A percentile compares a stretch with the other conserved stretches of the same genome.
phyloP scores from a whole-genome alignment of 1,140 invertebrate species.

The Megathymus violae region DNA sequence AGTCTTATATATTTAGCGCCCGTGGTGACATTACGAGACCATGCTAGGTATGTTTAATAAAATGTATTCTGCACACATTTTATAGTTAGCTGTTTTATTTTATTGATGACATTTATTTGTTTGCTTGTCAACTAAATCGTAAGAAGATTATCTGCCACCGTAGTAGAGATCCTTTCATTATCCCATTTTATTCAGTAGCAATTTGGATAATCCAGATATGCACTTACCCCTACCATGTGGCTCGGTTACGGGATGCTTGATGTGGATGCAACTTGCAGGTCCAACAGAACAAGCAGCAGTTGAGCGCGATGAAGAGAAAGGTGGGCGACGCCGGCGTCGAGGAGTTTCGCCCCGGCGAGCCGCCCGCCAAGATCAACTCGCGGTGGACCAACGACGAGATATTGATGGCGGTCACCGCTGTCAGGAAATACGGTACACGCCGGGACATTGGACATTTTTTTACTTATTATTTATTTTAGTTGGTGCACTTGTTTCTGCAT shows the following conservation, averaged over 20 bases:
- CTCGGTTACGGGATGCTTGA: too few relatives aligned
- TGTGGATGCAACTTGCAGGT: too few relatives aligned
- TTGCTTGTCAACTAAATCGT: constrained; percentile 48
- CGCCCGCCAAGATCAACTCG: constrained; percentile 90
- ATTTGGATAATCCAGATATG: constrained; percentile 81
- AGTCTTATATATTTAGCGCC: constrained; percentile 10
- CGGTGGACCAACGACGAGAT: constrained; percentile 97
- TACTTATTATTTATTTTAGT: too few relatives aligned
- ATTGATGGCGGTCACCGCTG: constrained; percentile 94
- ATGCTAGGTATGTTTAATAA: constrained; percentile 44
- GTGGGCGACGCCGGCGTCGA: constrained; percentile 86
- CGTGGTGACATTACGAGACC: constrained; percentile 14
- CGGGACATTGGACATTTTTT: too few relatives aligned
- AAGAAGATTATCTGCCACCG: constrained; percentile 40
- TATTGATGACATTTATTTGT: constrained; percentile 33
- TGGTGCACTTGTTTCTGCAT: too few relatives aligned
- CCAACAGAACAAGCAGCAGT: constrained; percentile 96
- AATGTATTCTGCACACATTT: constrained; percentile 79
- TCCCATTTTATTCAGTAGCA: constrained; percentile 47
- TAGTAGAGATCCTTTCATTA: constrained; percentile 39
- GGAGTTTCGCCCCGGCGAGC: constrained; percentile 88
- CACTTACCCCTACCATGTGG: too few relatives aligned
- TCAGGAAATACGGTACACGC: constrained; percentile 92
- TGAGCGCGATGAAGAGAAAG: constrained; percentile 93
- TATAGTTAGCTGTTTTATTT: constrained; percentile 36